A percentile compares a stretch with the other conserved stretches of the same genome.
These are phyloP conservation scores for Odontesthes bonariensis DNA, from an alignment of 2,113 vertebrate genomes.

Conservation along the genomic window DNA sequence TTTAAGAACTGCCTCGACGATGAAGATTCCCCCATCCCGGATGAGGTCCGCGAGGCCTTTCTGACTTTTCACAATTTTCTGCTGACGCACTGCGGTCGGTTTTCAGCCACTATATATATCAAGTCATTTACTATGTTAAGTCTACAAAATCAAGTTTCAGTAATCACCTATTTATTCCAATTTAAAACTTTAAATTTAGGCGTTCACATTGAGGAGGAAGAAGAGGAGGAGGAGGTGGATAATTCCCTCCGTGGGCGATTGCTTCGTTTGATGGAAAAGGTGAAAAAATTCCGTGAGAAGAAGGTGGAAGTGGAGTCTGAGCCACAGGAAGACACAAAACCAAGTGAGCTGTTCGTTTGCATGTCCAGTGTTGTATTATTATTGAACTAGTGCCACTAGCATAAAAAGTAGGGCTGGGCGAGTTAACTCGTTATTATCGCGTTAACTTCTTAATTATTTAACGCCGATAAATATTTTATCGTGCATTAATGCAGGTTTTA, in stretches of 20 bases:
- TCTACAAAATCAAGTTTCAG: neutral
- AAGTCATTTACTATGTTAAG: neutral
- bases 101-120: neutral
- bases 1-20: slow-evolving; percentile 86
- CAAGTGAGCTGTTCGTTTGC: slow-evolving; percentile 81
- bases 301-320: slow-evolving; percentile 81
- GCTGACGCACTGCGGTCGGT: slow-evolving; percentile 91
- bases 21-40: slow-evolving; percentile 87
- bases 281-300: slow-evolving; percentile 84
- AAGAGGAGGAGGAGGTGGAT: slow-evolving; percentile 87
- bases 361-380: too few relatives aligned
- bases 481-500: too few relatives aligned
- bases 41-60: slow-evolving; percentile 85
- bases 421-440: too few relatives aligned
- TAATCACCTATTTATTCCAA: too few relatives aligned
- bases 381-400: too few relatives aligned
- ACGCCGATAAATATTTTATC: too few relatives aligned
- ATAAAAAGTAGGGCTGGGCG: too few relatives aligned
- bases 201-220: slow-evolving; percentile 89
- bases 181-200: slow-evolving; percentile 76
- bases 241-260: slow-evolving; percentile 86
- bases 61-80: slow-evolving; percentile 87
- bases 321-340: slow-evolving; percentile 85
- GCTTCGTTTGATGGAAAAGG: slow-evolving; percentile 85
- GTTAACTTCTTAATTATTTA: too few relatives aligned